Percentiles rank a stretch among this genome's conserved stretches.
Evolutionary conservation across 2,113 vertebrate species (phyloP).

Genomic region (Heterocephalus glaber): DNA sequence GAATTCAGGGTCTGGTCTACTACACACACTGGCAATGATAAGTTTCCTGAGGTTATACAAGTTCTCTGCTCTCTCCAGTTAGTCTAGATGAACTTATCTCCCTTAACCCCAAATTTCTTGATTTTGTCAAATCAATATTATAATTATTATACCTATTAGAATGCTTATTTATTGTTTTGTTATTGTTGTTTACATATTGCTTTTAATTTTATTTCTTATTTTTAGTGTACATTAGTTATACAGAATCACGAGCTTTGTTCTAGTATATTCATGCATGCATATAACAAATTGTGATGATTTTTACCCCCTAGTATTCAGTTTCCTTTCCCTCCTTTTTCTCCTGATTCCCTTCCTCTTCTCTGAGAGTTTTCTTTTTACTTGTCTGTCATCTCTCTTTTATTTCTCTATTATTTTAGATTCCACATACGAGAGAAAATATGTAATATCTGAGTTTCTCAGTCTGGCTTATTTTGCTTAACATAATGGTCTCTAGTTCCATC

Average conservation of each 20-base stretch:
- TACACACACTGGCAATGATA: background rate
- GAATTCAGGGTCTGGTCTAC: background rate
- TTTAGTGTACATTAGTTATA: background rate
- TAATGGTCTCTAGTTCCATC: background rate
- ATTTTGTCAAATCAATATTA: background rate
- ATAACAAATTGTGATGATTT: background rate
- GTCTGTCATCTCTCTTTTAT: background rate
- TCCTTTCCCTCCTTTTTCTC: background rate
- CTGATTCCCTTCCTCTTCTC: background rate
- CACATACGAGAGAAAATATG: background rate
- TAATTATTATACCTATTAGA: background rate
- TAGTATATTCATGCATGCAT: background rate
- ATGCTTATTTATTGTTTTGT: background rate
- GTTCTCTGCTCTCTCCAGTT: background rate
- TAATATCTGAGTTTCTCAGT: background rate
- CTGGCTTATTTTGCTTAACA: background rate
- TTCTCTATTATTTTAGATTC: background rate
- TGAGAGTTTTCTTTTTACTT: background rate
- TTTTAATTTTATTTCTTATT: background rate
- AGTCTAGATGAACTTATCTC: background rate
- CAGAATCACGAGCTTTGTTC: background rate
- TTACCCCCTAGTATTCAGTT: background rate
- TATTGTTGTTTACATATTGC: background rate
- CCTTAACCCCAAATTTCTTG: background rate
- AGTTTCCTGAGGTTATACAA: background rate